phyloP scores from a whole-genome alignment of 2,888 invertebrate species.

The Cheilosia grossa region DNA sequence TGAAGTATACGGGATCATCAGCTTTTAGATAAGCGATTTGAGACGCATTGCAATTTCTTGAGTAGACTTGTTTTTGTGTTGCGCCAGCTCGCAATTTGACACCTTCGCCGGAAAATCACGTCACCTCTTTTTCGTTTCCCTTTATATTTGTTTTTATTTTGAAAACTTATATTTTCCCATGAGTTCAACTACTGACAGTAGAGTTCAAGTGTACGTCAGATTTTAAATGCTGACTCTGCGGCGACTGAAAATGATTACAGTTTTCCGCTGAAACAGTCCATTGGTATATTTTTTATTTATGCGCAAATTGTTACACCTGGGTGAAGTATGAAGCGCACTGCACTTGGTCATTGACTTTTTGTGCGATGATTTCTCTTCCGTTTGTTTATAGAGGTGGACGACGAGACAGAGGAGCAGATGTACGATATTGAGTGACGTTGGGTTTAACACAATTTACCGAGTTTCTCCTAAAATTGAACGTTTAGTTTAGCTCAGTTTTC shows the following conservation, averaged over 20 bases:
- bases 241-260: not conserved
- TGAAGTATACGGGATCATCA: too few species aligned
- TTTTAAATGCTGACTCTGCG: not conserved
- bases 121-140: not conserved
- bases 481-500: too few species aligned
- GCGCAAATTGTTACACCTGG: not conserved
- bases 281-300: not conserved
- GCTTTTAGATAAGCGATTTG: too few species aligned
- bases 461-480: too few species aligned
- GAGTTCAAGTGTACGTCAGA: slow-evolving; percentile 19
- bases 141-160: not conserved
- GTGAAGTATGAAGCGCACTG: not conserved
- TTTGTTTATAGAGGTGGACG: not conserved
- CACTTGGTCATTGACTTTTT: not conserved
- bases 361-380: not conserved
- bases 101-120: not conserved
- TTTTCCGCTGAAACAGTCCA: not conserved
- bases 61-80: too few species aligned
- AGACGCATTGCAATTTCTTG: too few species aligned
- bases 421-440: not conserved
- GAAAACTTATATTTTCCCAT: slow-evolving; percentile 17
- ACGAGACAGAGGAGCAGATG: not conserved
- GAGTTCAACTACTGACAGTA: slow-evolving; percentile 28
- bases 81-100: not conserved
- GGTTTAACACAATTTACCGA: too few species aligned